Conservation (phyloP, 2,113 vertebrate genomes). For the Microtus pennsylvanicus region DNA sequence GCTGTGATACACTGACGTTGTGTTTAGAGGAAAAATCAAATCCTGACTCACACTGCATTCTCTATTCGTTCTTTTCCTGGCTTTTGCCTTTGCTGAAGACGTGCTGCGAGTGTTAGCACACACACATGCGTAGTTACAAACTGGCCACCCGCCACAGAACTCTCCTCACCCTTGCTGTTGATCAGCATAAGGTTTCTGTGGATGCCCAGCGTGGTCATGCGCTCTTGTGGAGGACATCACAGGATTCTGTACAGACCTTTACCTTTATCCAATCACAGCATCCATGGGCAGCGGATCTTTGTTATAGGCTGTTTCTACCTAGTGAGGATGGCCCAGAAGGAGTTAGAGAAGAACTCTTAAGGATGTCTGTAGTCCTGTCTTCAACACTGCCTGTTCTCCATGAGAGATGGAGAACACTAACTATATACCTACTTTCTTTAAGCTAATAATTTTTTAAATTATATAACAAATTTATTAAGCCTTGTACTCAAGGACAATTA, state of each 20-base stretch:
- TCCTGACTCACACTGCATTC: conserved; percentile 23
- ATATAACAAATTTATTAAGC: conserved; percentile 36
- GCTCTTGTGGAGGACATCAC: not conserved
- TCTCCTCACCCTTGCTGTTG: not conserved
- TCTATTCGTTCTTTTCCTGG: not conserved
- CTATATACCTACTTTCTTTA: conserved; percentile 69
- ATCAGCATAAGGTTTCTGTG: not conserved
- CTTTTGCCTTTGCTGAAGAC: not conserved
- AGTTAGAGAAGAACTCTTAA: not conserved
- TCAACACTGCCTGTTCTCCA: not conserved
- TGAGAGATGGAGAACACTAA: conserved; percentile 13
- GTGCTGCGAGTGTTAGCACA: not conserved
- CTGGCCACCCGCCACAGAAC: not conserved
- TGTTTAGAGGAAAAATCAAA: conserved; percentile 34
- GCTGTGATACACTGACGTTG: not conserved
- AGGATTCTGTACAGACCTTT: not conserved
- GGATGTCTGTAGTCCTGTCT: not conserved
- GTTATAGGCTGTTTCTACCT: not conserved
- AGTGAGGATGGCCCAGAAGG: not conserved
- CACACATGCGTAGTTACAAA: not conserved
- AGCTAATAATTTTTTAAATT: conserved; percentile 45
- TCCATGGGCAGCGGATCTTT: not conserved
- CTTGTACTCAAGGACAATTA: conserved; percentile 63
- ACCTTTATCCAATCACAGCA: not conserved
- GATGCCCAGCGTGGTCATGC: not conserved